Base-by-base conservation (phyloP, 2,113 vertebrate genomes). In the Heterochromis multidens region DNA sequence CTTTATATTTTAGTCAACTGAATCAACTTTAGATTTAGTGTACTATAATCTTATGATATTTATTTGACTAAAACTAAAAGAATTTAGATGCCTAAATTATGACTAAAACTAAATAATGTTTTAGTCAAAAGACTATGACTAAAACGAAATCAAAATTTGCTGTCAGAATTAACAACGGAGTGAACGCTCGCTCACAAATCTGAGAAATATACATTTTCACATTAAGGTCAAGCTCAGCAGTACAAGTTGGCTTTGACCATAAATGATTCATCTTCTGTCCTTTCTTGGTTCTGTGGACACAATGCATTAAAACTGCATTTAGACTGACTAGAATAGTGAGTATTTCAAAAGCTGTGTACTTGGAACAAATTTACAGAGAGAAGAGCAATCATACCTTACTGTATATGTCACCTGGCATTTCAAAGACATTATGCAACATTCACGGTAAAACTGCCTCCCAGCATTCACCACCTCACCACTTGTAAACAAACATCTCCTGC, bases 401-500 rank as follows among this genome's bases (percentile, higher is more conserved):
- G 17, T 7, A n/a, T 83, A 31, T 87, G 74, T 79, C 61, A 59
- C 21, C 17, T 27, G 21, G 33, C 27, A 72, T 52, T 67, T 35
- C 21, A 5, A 19, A 54, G 65, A 33, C 46, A 43, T 82, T 76
- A 88, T 25, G 61, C 76, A 89, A 65, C 58, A 21, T 84, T 79
- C 31, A 7, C 6, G 49, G 46, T 79, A 59, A 88, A 84, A 84
- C 88, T 21, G 65, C 74, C 31, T 63, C 80, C 23, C 63, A 46
- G 61, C 54, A 23, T 87, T 84, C 61, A 60, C 54, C 52, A 29
- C 78, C 60, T 81, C 85, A 19, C 63, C 79, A 14, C 72, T 62
- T 84, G 94, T 94, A 93, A 94, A 95, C 81, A 94, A 89, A 92
- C 91, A 92, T 85, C 78, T 70, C 5, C 82, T 17, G 82, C 60